phyloP scores from a whole-genome alignment of 2,888 invertebrate species.

The Erynnis tages region DNA sequence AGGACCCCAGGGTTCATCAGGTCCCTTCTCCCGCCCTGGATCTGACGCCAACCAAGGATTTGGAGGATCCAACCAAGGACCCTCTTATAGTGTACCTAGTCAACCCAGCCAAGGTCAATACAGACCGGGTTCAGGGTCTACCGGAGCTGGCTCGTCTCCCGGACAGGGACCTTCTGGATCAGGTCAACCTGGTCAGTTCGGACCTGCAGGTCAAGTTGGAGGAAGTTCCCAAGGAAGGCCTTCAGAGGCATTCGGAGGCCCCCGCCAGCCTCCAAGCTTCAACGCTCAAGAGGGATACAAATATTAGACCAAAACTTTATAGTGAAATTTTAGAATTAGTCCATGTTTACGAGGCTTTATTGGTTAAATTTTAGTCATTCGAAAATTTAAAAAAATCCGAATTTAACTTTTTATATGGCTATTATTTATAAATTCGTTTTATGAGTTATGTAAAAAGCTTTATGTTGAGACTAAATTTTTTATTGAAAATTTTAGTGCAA shows the following conservation, averaged over 20 bases:
- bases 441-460: slow-evolving; percentile 8
- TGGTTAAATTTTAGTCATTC: slow-evolving; percentile 4
- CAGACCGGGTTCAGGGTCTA: slow-evolving; percentile 13
- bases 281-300: slow-evolving; percentile 70
- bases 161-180: slow-evolving; percentile 30
- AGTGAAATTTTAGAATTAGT: slow-evolving; percentile 40
- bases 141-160: slow-evolving; percentile 21
- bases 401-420: slow-evolving; percentile 7
- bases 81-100: slow-evolving; percentile 1
- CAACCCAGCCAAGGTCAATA: slow-evolving; percentile 24
- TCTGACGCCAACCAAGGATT: slow-evolving; percentile 31
- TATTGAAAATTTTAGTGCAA: slow-evolving; percentile 4
- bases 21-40: slow-evolving; percentile 16
- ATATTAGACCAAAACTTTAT: slow-evolving; percentile 60
- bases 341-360: slow-evolving; percentile 4
- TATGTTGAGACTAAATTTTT: slow-evolving; percentile 5
- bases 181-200: slow-evolving; percentile 16
- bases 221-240: slow-evolving; percentile 24
- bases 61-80: slow-evolving; percentile 16
- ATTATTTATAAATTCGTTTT: slow-evolving; percentile 10
- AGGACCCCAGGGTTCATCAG: slow-evolving; percentile 19
- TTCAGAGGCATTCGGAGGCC: slow-evolving; percentile 52
- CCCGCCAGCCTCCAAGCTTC: slow-evolving; percentile 72
- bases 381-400: slow-evolving; percentile 3
- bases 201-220: slow-evolving; percentile 18